A percentile compares a stretch with the other conserved stretches of the same genome.
phyloP scores from a whole-genome alignment of 2,797 vertebrate species.

The Pagetopsis macropterus region DNA sequence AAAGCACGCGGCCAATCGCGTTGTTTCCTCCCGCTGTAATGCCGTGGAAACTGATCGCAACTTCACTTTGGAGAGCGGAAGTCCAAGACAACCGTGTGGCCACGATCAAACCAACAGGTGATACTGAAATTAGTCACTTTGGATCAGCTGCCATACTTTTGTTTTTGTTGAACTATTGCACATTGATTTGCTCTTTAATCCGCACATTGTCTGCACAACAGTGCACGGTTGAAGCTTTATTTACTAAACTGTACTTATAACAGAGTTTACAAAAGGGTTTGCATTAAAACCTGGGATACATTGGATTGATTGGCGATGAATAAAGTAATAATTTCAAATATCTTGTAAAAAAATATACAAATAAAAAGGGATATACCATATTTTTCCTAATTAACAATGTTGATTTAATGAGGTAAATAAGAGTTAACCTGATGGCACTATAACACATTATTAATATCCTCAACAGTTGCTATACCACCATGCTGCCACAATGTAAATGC shows the following conservation, averaged over 20 bases:
- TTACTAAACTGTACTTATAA: too few relatives aligned
- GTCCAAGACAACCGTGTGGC: slow-evolving; percentile 30
- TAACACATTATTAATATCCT: not conserved
- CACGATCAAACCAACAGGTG: slow-evolving; percentile 52
- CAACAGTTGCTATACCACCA: not conserved
- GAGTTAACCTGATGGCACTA: not conserved
- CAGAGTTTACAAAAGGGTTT: not conserved
- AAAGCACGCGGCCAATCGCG: slow-evolving; percentile 40
- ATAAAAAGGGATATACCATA: not conserved
- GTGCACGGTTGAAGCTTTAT: not conserved
- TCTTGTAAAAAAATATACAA: not conserved
- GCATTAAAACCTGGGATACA: not conserved
- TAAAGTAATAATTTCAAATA: not conserved
- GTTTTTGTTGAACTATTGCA: not conserved
- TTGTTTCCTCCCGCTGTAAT: not conserved
- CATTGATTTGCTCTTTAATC: not conserved
- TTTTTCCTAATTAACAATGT: not conserved
- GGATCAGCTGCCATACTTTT: slow-evolving; percentile 51
- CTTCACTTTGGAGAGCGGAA: slow-evolving; percentile 46
- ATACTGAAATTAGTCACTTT: slow-evolving; percentile 58
- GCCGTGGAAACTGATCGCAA: slow-evolving; percentile 34
- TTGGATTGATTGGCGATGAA: fast-evolving
- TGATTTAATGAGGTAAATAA: not conserved
- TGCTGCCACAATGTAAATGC: not conserved
- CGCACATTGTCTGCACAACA: not conserved